A percentile compares a stretch with the other conserved stretches of the same genome.
phyloP scores from a whole-genome alignment of 2,113 vertebrate genomes.

The Oxygymnocypris stewartii region DNA sequence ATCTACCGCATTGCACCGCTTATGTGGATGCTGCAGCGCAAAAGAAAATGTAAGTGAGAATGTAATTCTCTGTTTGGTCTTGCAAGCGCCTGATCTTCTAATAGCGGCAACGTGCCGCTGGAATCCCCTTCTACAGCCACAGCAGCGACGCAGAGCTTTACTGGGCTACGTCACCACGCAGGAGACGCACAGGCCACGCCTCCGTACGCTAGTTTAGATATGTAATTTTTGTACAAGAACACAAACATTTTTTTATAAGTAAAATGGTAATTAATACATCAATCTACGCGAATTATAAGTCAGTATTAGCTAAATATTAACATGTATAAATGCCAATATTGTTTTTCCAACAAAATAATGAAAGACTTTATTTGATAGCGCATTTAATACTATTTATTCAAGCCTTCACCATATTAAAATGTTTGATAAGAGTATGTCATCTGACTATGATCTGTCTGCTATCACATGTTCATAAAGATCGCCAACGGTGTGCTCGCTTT shows the following conservation, averaged over 20 bases:
- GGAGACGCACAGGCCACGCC: slow-evolving; percentile 60
- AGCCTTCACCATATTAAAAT: neutral
- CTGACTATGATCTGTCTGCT: neutral
- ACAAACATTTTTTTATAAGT: too few relatives aligned
- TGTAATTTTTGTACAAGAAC: neutral
- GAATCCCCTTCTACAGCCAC: slow-evolving; percentile 58
- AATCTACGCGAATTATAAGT: neutral
- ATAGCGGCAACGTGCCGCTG: slow-evolving; percentile 66
- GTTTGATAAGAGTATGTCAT: neutral
- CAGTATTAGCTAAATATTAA: neutral
- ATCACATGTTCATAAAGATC: neutral
- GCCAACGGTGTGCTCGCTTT: neutral
- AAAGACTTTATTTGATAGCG: too few relatives aligned
- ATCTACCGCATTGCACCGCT: slow-evolving; percentile 55
- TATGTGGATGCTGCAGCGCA: slow-evolving; percentile 11
- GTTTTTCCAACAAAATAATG: too few relatives aligned
- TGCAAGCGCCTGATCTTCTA: slow-evolving; percentile 46
- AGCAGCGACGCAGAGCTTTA: slow-evolving; percentile 64
- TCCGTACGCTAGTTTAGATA: neutral
- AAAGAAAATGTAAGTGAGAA: slow-evolving; percentile 33
- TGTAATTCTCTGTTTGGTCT: slow-evolving; percentile 31
- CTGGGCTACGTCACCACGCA: slow-evolving; percentile 59
- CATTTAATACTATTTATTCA: neutral
- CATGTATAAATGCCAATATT: neutral
- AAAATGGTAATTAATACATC: neutral